Conservation (phyloP, 2,888 invertebrate species). For the Isotomurus palustris region DNA sequence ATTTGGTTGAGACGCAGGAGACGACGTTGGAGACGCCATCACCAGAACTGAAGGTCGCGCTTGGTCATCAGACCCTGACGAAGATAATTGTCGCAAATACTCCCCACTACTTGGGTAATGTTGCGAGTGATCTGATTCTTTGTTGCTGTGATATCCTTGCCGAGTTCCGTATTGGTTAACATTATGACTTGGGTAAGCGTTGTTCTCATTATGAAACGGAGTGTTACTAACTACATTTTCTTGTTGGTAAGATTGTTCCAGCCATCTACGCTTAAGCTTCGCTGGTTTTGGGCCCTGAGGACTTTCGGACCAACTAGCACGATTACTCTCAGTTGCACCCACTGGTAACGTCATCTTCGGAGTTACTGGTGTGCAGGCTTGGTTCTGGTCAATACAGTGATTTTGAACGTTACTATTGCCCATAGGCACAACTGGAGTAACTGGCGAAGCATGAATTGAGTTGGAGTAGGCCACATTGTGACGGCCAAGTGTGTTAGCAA, state of each 20-base stretch:
- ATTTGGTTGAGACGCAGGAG: slow-evolving; percentile 17
- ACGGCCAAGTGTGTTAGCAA: not conserved
- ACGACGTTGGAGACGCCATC: slow-evolving; percentile 42
- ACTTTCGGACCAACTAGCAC: slow-evolving; percentile 7
- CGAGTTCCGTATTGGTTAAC: slow-evolving; percentile 1
- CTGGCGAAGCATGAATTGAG: not conserved
- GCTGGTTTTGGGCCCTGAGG: slow-evolving; percentile 25
- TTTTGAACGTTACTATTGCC: slow-evolving; percentile 29
- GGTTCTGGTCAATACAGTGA: slow-evolving; percentile 23
- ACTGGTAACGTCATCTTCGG: slow-evolving; percentile 25
- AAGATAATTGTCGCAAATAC: no score
- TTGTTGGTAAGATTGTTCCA: slow-evolving; percentile 29
- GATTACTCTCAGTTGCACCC: not conserved
- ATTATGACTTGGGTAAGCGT: slow-evolving; percentile 5
- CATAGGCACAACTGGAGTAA: slow-evolving; percentile 30
- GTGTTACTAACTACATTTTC: slow-evolving; percentile 16
- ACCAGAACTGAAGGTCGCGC: slow-evolving; percentile 45
- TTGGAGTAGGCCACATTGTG: not conserved
- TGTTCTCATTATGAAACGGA: slow-evolving; percentile 13
- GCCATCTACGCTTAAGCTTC: slow-evolving; percentile 44
- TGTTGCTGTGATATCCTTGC: not conserved
- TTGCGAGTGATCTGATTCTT: not conserved
- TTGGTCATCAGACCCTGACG: not conserved
- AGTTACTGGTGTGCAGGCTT: slow-evolving; percentile 11
- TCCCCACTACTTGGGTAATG: no score